phyloP scores from a whole-genome alignment of 2,888 invertebrate genomes.

The Prionchulus punctatus region DNA sequence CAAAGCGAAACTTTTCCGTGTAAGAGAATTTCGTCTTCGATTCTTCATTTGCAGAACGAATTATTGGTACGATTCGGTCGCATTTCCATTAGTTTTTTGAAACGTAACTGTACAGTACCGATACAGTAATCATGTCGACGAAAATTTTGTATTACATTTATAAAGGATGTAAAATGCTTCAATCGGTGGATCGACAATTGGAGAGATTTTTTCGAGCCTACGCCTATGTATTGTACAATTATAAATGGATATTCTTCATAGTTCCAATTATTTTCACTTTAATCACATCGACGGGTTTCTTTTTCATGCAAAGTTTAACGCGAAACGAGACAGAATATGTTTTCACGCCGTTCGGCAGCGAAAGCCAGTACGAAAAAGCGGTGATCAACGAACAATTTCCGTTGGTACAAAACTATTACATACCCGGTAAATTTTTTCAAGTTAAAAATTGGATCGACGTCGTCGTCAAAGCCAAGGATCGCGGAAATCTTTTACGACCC shows the following conservation, averaged over 20 bases:
- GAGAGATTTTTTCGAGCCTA: constrained; percentile 4
- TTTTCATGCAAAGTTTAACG: background rate
- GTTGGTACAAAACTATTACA: constrained; percentile 24
- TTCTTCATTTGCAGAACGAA: no score
- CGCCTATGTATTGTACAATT: constrained; percentile 8
- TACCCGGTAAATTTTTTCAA: constrained; percentile 30
- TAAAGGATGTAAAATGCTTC: background rate
- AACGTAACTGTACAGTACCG: no score
- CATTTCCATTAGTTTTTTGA: no score
- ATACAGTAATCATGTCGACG: no score
- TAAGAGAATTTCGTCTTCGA: no score
- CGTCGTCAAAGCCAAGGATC: background rate
- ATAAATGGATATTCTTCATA: constrained; percentile 5
- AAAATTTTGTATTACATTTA: no score
- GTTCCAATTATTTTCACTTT: constrained; percentile 7
- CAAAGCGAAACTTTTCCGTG: no score
- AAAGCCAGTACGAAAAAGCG: constrained; percentile 51
- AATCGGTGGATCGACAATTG: constrained; percentile 3
- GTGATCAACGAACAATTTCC: constrained; percentile 32
- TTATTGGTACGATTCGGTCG: no score
- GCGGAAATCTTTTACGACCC: constrained; percentile 2
- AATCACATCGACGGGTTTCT: constrained; percentile 4
- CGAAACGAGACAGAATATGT: constrained; percentile 39
- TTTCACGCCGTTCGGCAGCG: constrained; percentile 71
- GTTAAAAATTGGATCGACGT: constrained; percentile 28